Evolutionary conservation across 2,888 invertebrate species (phyloP), one percentile per base, ranked within the genome.

Genomic region (Heteropelma amictum): DNA sequence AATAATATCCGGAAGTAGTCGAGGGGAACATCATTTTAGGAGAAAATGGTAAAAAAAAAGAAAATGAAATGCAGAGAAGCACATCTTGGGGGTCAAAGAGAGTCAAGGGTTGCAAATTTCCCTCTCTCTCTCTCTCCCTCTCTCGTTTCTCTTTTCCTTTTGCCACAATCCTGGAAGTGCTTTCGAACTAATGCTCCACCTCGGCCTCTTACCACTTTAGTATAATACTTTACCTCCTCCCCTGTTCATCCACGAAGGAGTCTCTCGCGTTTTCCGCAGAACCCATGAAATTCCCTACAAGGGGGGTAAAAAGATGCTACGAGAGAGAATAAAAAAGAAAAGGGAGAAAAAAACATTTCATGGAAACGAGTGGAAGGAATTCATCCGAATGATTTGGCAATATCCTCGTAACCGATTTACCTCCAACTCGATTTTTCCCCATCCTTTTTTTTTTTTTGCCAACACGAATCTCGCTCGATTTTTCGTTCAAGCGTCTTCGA

Each of bases 171-270:
- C 51, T 28, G 71, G 56, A 75, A 75, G 71, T 75, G 71, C 67
- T 71, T 67, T 69, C 75, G 56, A 75, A 75, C 65, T 71, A 71
- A 70, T 75, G 75, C 72, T 76, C 64, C 68, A 60, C 64, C 71
- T 68, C 53, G 60, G 60, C 53, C 53, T 53, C 40, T 60, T 42
- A 47, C 61, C 30, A 63, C 53, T 76, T 61, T 14, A n/a, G 64
- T 72, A 42, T 61, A 72, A 72, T 72, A 54, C 72, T 49, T 64
- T 58, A 58, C 26, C 17, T 21, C 35, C 42, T 67, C 49, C 10
- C 17, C 49, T 49, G n/a, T 56, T 71, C 63, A 61, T 71, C 71
- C 58, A n/a, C 69, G 45, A 51, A 33, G 28, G 49, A 8, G 5
- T 47, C 60, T 21, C 47, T 12, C 56, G 3, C 51, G 28, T 61